Evolutionary conservation across 2,797 vertebrate species (phyloP).

Genomic region (Buphagus erythrorhynchus): DNA sequence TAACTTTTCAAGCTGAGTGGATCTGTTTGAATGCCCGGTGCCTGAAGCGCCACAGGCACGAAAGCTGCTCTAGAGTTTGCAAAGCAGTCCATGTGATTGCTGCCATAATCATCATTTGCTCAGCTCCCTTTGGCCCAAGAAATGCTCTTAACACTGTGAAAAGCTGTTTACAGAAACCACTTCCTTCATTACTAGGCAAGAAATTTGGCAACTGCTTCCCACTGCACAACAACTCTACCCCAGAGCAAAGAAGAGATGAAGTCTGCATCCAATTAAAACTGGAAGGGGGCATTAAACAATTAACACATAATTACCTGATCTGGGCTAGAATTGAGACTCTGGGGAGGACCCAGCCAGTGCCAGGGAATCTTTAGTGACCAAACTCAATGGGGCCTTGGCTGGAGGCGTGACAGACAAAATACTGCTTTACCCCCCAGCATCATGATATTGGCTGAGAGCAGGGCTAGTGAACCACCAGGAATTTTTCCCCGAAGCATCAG

Average conservation of each 20-base stretch:
- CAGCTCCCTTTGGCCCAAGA: slow-evolving; percentile 1
- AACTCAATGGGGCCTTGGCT: neutral
- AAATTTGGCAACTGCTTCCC: slow-evolving; percentile 44
- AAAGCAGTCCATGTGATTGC: neutral
- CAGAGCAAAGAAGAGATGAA: slow-evolving; percentile 29
- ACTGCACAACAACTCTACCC: slow-evolving; percentile 24
- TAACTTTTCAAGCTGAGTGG: neutral
- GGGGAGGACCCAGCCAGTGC: neutral
- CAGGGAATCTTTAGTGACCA: slow-evolving; percentile 7
- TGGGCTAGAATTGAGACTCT: neutral
- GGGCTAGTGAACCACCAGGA: neutral
- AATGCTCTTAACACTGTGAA: slow-evolving; percentile 4
- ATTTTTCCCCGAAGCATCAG: neutral
- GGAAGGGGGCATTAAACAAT: slow-evolving; percentile 59
- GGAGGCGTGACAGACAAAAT: neutral
- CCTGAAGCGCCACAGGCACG: neutral
- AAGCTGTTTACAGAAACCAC: slow-evolving; percentile 70
- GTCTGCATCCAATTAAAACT: slow-evolving; percentile 58
- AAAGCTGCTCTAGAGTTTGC: neutral
- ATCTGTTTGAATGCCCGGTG: neutral
- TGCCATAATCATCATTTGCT: neutral
- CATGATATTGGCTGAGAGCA: rapidly evolving
- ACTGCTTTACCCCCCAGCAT: neutral
- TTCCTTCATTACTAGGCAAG: slow-evolving; percentile 59
- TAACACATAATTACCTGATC: slow-evolving; percentile 61